These are phyloP conservation scores for Phragmatobia fuliginosa DNA, from an alignment of 2,888 invertebrate species.

Conservation along the genomic window DNA sequence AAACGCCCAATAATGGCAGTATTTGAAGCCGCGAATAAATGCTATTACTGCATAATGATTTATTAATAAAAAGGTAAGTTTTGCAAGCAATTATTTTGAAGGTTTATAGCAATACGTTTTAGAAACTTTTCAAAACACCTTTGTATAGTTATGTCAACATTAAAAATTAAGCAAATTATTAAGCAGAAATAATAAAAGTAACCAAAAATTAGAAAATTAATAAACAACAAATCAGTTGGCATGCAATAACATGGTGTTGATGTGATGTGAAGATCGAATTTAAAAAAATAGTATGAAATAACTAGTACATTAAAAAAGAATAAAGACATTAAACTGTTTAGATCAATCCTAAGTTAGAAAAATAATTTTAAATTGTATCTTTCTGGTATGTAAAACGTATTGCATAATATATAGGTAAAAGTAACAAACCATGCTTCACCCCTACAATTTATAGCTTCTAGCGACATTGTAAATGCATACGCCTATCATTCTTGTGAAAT, in stretches of 20 bases:
- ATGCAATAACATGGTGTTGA: no score
- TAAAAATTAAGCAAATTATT: slow-evolving; percentile 19
- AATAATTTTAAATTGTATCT: no score
- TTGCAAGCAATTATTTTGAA: slow-evolving; percentile 10
- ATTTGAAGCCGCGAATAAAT: neutral
- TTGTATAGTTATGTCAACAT: slow-evolving; percentile 21
- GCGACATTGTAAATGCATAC: slow-evolving; percentile 23
- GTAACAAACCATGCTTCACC: neutral
- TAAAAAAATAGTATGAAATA: no score
- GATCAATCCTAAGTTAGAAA: no score
- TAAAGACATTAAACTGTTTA: no score
- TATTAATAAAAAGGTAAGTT: neutral
- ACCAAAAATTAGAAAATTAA: neutral
- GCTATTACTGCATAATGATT: neutral
- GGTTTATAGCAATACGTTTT: slow-evolving; percentile 37
- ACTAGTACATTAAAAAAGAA: no score
- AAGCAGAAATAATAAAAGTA: neutral
- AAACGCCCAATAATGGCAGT: neutral
- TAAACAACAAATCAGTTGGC: neutral
- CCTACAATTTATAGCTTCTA: slow-evolving; percentile 15
- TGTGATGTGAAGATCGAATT: no score
- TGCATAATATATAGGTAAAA: neutral
- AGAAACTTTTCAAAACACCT: slow-evolving; percentile 45
- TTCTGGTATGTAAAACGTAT: no score
- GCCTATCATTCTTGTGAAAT: slow-evolving; percentile 43